Evolutionary conservation across 1,140 invertebrate species (phyloP).

Genomic region (Heliconius congener): DNA sequence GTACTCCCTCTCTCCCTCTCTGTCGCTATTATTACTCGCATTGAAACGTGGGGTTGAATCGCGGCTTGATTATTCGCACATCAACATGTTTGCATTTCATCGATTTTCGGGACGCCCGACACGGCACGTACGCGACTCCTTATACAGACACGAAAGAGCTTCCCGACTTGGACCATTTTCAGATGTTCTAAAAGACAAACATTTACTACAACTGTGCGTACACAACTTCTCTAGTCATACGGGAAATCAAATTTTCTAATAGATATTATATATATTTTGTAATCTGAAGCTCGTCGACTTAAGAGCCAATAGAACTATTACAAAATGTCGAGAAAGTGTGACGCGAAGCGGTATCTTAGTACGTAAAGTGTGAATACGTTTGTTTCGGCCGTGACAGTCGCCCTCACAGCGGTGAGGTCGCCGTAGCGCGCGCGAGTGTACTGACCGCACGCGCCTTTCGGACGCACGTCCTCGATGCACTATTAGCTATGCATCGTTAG

Average conservation of each 20-base stretch:
- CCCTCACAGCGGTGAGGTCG: slow-evolving; percentile 46
- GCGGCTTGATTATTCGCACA: slow-evolving; percentile 74
- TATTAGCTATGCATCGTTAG: slow-evolving; percentile 64
- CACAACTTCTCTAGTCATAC: not conserved
- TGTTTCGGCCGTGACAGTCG: slow-evolving; percentile 48
- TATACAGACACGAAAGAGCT: slow-evolving; percentile 27
- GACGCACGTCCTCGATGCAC: slow-evolving; percentile 62
- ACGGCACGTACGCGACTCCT: slow-evolving; percentile 39
- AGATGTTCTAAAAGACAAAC: not conserved
- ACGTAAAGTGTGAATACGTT: slow-evolving; percentile 17
- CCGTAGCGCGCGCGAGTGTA: slow-evolving; percentile 69
- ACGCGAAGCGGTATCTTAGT: slow-evolving; percentile 27
- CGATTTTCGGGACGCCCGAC: slow-evolving; percentile 65
- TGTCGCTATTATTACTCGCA: slow-evolving; percentile 67
- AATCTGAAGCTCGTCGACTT: not conserved
- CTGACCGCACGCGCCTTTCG: slow-evolving; percentile 69
- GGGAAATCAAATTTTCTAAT: not conserved
- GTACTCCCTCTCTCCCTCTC: slow-evolving; percentile 45
- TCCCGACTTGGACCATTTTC: slow-evolving; percentile 11
- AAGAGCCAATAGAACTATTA: not conserved
- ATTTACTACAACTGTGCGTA: not conserved
- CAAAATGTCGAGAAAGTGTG: slow-evolving; percentile 26
- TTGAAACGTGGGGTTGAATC: slow-evolving; percentile 58
- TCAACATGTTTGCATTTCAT: slow-evolving; percentile 76
- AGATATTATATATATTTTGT: not conserved